Evolutionary conservation across 2,888 invertebrate species (phyloP), one percentile per base, ranked within the genome.

Genomic region (Lypha dubia): DNA sequence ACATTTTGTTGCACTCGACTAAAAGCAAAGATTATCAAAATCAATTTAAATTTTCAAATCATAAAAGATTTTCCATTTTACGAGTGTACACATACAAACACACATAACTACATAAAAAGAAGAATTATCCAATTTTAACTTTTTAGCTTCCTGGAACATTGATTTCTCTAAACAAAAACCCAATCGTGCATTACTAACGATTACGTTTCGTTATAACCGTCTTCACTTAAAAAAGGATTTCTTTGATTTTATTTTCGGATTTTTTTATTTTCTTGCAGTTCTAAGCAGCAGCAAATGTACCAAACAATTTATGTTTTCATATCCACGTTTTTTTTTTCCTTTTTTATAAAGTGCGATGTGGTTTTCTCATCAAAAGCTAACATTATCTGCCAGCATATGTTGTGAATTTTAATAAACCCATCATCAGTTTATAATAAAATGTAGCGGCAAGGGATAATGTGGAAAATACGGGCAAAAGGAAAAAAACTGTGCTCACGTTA

Each of bases 351-450:
- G 46, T 75, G 44, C 35, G 62, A 44, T 81, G 44, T 75, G 81
- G 75, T 75, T 81, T 81, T 75, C 62, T 62, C 56, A 75, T 75
- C 68, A 75, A 81, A 75, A 60, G 35, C 79, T 65, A 73, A 79
- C 87, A 87, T 87, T 87, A 85, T 83, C 82, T 74, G 38, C 56
- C 63, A 75, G 83, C 80, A 74, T 70, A 85, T 84, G 86, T 80
- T 87, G 81, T 86, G 87, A 87, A 87, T 87, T 86, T 86, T 84
- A 87, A 87, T 84, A 85, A 86, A 86, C 58, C 63, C 67, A 79
- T 82, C 73, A 67, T 79, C 82, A 79, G 75, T 79, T 62, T 62
- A 73, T 73, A 49, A 71, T 79, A 79, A n/a, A 79, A 79, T 35
- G 53, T 62, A 22, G 68, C 56, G 63, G 41, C 62, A 38, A 63